A percentile compares a stretch with the other conserved stretches of the same genome.
phyloP scores from a whole-genome alignment of 2,888 invertebrate genomes.

The Hypena proboscidalis region DNA sequence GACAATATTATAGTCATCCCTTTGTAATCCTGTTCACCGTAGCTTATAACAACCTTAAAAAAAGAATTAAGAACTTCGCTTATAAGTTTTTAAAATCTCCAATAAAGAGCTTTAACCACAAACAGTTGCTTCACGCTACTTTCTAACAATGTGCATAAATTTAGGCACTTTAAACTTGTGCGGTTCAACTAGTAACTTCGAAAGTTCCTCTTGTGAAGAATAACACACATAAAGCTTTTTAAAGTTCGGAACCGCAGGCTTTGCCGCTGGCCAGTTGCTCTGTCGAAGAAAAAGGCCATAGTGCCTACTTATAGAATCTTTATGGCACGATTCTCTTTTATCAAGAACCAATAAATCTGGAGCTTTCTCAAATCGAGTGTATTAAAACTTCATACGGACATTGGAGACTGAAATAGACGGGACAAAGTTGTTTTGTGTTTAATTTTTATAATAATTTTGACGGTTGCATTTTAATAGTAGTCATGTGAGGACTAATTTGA shows the following conservation, averaged over 20 bases:
- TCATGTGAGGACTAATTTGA: no score
- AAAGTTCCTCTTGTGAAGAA: conserved; percentile 31
- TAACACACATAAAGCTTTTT: conserved; percentile 41
- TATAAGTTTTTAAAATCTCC: conserved; percentile 17
- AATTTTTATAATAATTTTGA: no score
- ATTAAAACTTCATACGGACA: no score
- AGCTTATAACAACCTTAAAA: conserved; percentile 12
- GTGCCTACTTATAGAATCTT: conserved; percentile 8
- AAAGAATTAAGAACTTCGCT: conserved; percentile 11
- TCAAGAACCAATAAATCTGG: conserved; percentile 1
- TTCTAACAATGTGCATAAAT: conserved; percentile 50
- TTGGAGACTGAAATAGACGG: no score
- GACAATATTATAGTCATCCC: no score
- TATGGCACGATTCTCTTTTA: conserved; percentile 5
- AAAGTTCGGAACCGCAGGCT: conserved; percentile 33
- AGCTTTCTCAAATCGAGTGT: no score
- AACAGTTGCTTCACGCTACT: conserved; percentile 34
- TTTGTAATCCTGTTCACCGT: no score
- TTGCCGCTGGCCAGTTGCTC: conserved; percentile 14
- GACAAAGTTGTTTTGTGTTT: no score
- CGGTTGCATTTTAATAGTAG: no score
- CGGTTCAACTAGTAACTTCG: conserved; percentile 24
- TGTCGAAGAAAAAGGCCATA: conserved; percentile 15
- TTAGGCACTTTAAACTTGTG: conserved; percentile 44
- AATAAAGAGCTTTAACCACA: conserved; percentile 20